phyloP scores from a whole-genome alignment of 2,113 vertebrate species.

The Ailuropoda melanoleuca region DNA sequence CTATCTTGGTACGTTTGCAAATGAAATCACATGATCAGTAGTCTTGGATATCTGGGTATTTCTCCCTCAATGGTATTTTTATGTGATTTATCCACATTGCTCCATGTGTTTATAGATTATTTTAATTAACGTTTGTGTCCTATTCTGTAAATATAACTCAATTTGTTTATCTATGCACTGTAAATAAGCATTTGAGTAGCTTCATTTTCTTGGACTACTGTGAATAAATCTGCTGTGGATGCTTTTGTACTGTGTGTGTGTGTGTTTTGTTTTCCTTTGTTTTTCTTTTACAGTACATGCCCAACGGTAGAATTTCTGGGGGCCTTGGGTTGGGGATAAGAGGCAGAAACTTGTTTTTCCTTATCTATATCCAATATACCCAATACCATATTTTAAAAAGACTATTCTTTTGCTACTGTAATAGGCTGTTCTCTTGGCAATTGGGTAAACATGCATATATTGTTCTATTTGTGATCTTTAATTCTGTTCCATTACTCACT shows the following conservation, averaged over 20 bases:
- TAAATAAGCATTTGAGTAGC: not conserved
- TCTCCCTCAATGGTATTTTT: not conserved
- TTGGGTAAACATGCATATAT: not conserved
- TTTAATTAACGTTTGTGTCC: not conserved
- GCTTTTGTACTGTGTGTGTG: not conserved
- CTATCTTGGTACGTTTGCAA: not conserved
- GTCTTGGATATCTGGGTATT: not conserved
- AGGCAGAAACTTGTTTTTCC: not conserved
- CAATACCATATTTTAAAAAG: not conserved
- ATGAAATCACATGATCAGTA: not conserved
- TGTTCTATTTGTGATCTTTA: not conserved
- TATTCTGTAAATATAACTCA: not conserved
- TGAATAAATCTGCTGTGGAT: not conserved
- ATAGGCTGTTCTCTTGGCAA: not conserved
- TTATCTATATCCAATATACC: not conserved
- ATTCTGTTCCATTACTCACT: not conserved
- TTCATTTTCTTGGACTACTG: not conserved
- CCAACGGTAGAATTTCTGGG: not conserved
- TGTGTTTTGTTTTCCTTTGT: not conserved
- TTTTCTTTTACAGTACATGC: not conserved
- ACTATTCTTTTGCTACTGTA: not conserved
- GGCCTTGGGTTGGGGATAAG: accelerated
- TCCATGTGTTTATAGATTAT: not conserved
- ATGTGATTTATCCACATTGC: not conserved
- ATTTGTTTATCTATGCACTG: not conserved